Percentiles rank a stretch among this genome's conserved stretches.
phyloP scores from a whole-genome alignment of 2,113 vertebrate genomes.

The Spea multiplicata region DNA sequence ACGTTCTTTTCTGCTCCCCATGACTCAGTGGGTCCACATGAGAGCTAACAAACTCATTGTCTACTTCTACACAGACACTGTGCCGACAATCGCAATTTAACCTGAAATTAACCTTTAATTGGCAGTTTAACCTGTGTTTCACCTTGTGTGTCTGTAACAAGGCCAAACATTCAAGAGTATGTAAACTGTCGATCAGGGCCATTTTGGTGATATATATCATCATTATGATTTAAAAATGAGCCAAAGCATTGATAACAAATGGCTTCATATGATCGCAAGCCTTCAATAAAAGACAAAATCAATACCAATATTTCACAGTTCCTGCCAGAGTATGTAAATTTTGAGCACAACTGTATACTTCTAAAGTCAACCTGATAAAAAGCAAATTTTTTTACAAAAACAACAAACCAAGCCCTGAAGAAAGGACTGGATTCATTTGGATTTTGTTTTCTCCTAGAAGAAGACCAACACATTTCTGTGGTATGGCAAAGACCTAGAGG shows the following conservation, averaged over 20 bases:
- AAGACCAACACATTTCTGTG: no score
- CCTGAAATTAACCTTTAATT: constrained; percentile 3
- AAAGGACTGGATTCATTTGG: no score
- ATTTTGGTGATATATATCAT: not conserved
- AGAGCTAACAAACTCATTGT: constrained; percentile 5
- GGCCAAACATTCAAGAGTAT: not conserved
- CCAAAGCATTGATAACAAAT: not conserved
- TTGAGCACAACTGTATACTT: not conserved
- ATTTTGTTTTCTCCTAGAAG: no score
- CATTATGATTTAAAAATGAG: constrained; percentile 1
- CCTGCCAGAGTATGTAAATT: not conserved
- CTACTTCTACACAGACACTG: not conserved
- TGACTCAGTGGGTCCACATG: not conserved
- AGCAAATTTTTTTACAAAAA: no score
- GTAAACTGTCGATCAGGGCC: not conserved
- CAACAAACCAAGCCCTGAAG: no score
- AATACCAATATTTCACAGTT: not conserved
- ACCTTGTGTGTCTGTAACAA: not conserved
- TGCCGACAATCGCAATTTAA: not conserved
- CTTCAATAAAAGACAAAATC: not conserved
- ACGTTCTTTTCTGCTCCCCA: not conserved
- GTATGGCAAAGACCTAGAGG: no score
- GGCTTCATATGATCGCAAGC: not conserved
- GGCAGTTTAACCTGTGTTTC: constrained; percentile 11
- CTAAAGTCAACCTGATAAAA: no score